phyloP scores from a whole-genome alignment of 2,113 vertebrate genomes.

The Microtus montanus region DNA sequence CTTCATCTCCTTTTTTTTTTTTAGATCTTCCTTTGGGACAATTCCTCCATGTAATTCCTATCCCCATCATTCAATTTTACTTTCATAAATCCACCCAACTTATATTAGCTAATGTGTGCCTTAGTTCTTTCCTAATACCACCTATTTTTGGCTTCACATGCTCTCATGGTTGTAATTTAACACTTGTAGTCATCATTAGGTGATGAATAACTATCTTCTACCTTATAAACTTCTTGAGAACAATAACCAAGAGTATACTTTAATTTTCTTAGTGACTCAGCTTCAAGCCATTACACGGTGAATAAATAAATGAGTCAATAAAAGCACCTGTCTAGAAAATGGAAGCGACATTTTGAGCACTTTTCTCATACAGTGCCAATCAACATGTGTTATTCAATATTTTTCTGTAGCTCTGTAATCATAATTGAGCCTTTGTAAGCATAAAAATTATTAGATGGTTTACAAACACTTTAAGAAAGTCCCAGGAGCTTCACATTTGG shows the following conservation, averaged over 20 bases:
- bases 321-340: neutral
- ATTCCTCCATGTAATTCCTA: neutral
- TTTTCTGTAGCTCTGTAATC: conserved; percentile 1
- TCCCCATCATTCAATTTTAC: neutral
- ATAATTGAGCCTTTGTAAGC: neutral
- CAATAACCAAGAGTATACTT: neutral
- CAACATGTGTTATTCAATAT: neutral
- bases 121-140: neutral
- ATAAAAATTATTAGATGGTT: neutral
- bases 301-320: neutral
- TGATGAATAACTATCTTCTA: neutral
- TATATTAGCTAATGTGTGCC: neutral
- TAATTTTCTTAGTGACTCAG: neutral
- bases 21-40: neutral
- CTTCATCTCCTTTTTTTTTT: too few species aligned
- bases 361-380: neutral
- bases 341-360: neutral
- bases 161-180: neutral
- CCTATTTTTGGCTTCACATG: neutral
- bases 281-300: neutral
- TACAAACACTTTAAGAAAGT: neutral
- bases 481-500: neutral
- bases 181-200: neutral
- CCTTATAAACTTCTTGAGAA: neutral
- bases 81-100: conserved; percentile 24